Percentiles rank a stretch among this genome's conserved stretches.
Conservation (phyloP, 1,140 invertebrate genomes). For the Bacillus rossius region DNA sequence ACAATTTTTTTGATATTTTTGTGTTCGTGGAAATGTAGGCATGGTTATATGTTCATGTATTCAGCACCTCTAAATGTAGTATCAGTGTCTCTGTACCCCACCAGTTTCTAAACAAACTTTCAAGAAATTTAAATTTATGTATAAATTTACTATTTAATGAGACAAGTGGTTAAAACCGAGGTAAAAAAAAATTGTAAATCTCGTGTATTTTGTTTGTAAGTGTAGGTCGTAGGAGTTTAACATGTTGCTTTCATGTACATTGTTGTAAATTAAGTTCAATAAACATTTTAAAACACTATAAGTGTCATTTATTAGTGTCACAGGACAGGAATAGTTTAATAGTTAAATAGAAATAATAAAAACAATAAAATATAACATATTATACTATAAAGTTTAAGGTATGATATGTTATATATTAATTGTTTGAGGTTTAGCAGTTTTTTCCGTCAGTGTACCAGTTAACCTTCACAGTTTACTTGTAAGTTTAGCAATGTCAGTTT, state of each 20-base stretch:
- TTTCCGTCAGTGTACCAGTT: not conserved
- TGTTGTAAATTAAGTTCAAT: conserved; percentile 12
- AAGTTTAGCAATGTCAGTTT: no score
- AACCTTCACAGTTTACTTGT: no score
- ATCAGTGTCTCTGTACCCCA: no score
- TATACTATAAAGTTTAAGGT: not conserved
- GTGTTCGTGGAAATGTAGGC: conserved; percentile 1
- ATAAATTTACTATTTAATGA: no score
- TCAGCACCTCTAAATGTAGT: no score
- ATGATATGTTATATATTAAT: no score
- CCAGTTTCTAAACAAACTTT: no score
- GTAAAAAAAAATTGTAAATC: no score
- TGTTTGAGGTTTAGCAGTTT: not conserved
- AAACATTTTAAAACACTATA: conserved; percentile 2
- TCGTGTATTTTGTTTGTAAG: not conserved
- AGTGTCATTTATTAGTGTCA: not conserved
- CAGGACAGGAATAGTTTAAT: not conserved
- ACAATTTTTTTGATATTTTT: conserved; percentile 3
- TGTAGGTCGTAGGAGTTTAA: conserved; percentile 9
- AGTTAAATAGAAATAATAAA: not conserved
- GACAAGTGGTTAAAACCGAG: no score
- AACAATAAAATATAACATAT: not conserved
- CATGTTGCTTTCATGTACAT: conserved; percentile 15
- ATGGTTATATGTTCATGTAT: conserved; percentile 1
- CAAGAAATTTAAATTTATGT: no score